Conservation (phyloP, 2,113 vertebrate species). For the Centrocercus urophasianus region DNA sequence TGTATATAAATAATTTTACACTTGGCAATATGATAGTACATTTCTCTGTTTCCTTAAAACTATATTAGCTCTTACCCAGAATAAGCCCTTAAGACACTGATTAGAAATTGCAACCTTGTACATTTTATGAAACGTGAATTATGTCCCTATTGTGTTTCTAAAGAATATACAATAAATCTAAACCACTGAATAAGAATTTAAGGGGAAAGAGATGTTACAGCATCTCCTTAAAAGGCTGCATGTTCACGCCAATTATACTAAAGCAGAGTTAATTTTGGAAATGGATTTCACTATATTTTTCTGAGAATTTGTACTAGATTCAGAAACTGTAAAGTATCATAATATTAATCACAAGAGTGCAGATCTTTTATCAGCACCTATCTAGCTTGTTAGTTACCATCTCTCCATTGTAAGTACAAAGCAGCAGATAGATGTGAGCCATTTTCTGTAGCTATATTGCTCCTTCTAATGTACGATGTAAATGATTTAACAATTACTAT, state of each 20-base stretch:
- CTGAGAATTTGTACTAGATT: neutral
- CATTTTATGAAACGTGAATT: conserved; percentile 3
- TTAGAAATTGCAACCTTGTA: conserved; percentile 4
- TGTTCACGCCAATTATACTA: neutral
- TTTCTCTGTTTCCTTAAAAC: conserved; percentile 31
- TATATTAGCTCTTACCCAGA: neutral
- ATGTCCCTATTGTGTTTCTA: neutral
- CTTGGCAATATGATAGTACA: neutral
- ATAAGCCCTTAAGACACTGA: conserved; percentile 14
- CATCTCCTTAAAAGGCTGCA: neutral
- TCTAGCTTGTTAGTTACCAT: neutral
- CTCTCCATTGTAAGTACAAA: conserved; percentile 6
- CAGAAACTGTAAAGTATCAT: neutral
- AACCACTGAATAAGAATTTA: neutral
- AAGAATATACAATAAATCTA: neutral
- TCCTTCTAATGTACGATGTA: conserved; percentile 39
- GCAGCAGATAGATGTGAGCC: neutral
- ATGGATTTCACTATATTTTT: neutral
- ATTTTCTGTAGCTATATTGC: conserved; percentile 21
- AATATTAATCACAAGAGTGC: neutral
- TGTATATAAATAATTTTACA: conserved; percentile 26
- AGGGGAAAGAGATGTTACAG: neutral
- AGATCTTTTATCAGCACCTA: neutral
- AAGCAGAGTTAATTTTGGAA: neutral
- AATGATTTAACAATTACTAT: conserved; percentile 61